A percentile compares a stretch with the other conserved stretches of the same genome.
Conservation (phyloP, 2,888 invertebrate genomes). For the Cyrtodaria siliqua region DNA sequence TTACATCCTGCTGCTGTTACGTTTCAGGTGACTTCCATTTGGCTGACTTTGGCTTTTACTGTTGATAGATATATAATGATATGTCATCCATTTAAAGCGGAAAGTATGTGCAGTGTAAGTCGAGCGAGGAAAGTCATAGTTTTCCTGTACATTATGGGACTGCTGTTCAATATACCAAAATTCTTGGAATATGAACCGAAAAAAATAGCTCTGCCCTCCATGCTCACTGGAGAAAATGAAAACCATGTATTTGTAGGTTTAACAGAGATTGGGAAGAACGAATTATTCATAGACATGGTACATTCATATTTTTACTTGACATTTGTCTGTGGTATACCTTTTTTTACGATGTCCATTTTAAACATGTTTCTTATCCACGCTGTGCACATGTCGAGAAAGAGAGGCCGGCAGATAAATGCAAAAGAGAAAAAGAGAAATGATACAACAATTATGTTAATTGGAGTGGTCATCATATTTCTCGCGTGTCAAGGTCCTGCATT, state of each 20-base stretch:
- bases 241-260: slow-evolving; percentile 61
- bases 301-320: slow-evolving; percentile 84
- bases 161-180: slow-evolving; percentile 83
- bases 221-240: slow-evolving; percentile 25
- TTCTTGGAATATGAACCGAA: slow-evolving; percentile 83
- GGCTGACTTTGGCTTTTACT: slow-evolving; percentile 85
- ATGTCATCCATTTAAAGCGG: slow-evolving; percentile 85
- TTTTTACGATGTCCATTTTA: slow-evolving; percentile 83
- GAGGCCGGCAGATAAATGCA: slow-evolving; percentile 81
- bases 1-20: slow-evolving; percentile 83
- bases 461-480: slow-evolving; percentile 85
- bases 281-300: slow-evolving; percentile 79
- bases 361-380: slow-evolving; percentile 84
- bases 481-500: slow-evolving; percentile 85
- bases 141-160: slow-evolving; percentile 74
- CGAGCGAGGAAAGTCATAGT: slow-evolving; percentile 81
- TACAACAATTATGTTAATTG: slow-evolving; percentile 85
- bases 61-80: slow-evolving; percentile 86
- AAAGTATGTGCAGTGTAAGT: slow-evolving; percentile 80
- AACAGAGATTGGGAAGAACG: slow-evolving; percentile 78
- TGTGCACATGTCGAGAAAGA: slow-evolving; percentile 81
- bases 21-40: slow-evolving; percentile 84
- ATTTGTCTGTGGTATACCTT: slow-evolving; percentile 84
- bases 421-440: slow-evolving; percentile 84
- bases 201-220: slow-evolving; percentile 44